Evolutionary conservation across 2,888 invertebrate genomes (phyloP).

Genomic region (Caenorhabditis zanzibari): DNA sequence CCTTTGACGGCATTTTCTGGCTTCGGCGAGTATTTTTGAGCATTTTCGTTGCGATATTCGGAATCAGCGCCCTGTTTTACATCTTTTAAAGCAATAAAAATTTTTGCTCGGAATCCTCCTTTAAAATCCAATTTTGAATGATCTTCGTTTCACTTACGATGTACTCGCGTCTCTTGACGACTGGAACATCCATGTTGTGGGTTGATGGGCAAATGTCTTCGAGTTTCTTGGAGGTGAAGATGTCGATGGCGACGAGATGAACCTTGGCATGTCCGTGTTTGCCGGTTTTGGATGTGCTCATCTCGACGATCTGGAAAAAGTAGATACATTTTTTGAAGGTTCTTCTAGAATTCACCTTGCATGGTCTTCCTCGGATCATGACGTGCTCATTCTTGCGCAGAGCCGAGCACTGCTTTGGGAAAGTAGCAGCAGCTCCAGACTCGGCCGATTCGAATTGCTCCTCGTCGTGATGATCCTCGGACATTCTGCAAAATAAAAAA

Average conservation of each 20-base stretch:
- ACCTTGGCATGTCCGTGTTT: conserved; percentile 99
- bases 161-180: conserved; percentile 98
- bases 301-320: conserved; percentile 93
- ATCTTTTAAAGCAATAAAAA: no score
- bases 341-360: conserved; percentile 87
- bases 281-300: conserved; percentile 99
- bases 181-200: conserved; percentile 99
- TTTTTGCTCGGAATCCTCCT: no score
- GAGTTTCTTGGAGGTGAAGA: conserved; percentile 94
- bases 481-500: conserved; percentile 70
- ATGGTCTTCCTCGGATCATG: conserved; percentile 96
- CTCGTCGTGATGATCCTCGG: conserved; percentile 79
- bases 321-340: no score
- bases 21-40: no score
- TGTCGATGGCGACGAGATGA: conserved; percentile 95
- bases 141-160: conserved; percentile 85
- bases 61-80: no score
- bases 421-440: conserved; percentile 92
- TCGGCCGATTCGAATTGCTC: conserved; percentile 82
- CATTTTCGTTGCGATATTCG: no score
- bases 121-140: background rate
- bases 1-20: no score
- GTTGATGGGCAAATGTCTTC: conserved; percentile 99
- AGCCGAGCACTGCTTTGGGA: conserved; percentile 98
- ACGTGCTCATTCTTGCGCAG: conserved; percentile 99